phyloP scores from a whole-genome alignment of 2,113 vertebrate species.

The Butastur rufipennis region DNA sequence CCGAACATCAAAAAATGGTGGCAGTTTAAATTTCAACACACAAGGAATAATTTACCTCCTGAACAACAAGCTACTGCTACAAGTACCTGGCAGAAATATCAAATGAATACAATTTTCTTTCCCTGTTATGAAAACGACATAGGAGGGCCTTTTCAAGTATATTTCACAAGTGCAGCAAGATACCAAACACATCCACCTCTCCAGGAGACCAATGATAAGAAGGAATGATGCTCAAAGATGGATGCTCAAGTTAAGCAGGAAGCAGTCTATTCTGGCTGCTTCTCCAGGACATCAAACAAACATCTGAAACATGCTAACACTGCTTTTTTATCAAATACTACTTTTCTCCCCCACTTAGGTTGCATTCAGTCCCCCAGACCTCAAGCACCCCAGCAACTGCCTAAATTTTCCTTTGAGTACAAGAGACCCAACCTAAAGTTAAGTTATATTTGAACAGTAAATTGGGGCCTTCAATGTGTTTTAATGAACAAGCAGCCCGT shows the following conservation, averaged over 20 bases:
- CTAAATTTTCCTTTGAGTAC: neutral
- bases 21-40: slow-evolving; percentile 28
- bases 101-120: neutral
- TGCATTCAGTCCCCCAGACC: neutral
- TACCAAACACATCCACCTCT: neutral
- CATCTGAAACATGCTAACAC: neutral
- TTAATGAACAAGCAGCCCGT: neutral
- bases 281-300: neutral
- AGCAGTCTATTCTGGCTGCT: neutral
- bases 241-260: neutral
- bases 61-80: neutral
- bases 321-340: neutral
- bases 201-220: neutral
- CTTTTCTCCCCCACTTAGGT: neutral
- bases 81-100: neutral
- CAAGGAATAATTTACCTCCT: neutral
- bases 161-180: neutral
- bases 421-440: neutral
- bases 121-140: fast-evolving
- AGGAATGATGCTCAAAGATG: neutral
- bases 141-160: neutral
- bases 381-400: neutral
- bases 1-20: neutral
- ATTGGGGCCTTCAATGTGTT: neutral
- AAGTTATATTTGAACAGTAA: neutral